A percentile compares a stretch with the other conserved stretches of the same genome.
These are phyloP conservation scores for Brotula barbata DNA, from an alignment of 2,797 vertebrate genomes.

Conservation along the genomic window DNA sequence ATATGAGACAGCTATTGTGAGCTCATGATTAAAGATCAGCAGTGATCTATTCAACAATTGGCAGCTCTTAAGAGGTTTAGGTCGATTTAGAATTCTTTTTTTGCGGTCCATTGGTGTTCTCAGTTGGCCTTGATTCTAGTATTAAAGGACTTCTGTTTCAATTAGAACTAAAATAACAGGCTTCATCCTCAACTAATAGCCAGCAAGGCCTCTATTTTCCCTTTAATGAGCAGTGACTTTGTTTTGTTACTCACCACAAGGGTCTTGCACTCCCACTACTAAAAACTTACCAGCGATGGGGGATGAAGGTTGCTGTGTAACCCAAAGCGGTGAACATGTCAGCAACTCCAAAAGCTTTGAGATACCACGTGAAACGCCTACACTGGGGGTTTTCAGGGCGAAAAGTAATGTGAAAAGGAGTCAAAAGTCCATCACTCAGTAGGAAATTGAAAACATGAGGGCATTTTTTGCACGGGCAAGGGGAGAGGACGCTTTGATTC, in stretches of 20 bases:
- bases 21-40: too few relatives aligned
- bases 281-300: slow-evolving; percentile 19
- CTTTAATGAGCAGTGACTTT: neutral
- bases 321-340: slow-evolving; percentile 51
- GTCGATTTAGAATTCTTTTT: too few relatives aligned
- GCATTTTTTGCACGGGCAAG: slow-evolving; percentile 54
- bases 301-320: slow-evolving; percentile 31
- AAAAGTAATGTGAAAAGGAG: slow-evolving; percentile 55
- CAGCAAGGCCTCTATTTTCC: neutral
- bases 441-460: slow-evolving; percentile 68
- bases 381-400: slow-evolving; percentile 34
- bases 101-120: too few relatives aligned
- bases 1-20: too few relatives aligned
- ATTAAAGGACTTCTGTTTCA: too few relatives aligned
- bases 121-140: too few relatives aligned
- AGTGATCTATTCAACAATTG: too few relatives aligned
- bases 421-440: slow-evolving; percentile 60
- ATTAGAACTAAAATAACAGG: too few relatives aligned
- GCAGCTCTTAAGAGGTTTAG: too few relatives aligned
- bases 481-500: slow-evolving; percentile 63
- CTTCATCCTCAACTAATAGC: neutral
- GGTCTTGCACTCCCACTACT: neutral
- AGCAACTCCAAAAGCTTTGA: slow-evolving; percentile 49
- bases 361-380: slow-evolving; percentile 29
- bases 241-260: slow-evolving; percentile 1